Base-by-base conservation (phyloP, 2,113 vertebrate genomes). In the Delphinapterus leucas region DNA sequence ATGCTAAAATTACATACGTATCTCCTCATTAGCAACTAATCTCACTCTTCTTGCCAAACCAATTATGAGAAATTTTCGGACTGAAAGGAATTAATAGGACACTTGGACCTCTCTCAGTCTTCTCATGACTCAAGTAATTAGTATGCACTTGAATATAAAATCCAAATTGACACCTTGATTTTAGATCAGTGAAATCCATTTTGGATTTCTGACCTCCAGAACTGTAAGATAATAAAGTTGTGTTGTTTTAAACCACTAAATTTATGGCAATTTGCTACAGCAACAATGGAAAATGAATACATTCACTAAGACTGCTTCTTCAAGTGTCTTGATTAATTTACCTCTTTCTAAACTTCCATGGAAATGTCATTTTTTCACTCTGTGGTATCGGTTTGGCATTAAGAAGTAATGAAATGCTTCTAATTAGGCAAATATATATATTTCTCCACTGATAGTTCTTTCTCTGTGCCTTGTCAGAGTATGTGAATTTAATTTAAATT, bases 1-100 rank as follows among this genome's bases (percentile, higher is more conserved):
- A 98, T 89, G 84, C 96, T 98, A 98, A 98, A 98, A 98, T 98
- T 98, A 82, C 98, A 98, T 55, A 97, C 97, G 98, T 98, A 98
- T 98, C 98, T 98, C 97, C 98, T 98, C 98, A 98, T 99, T 99
- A 99, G 98, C 96, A 98, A 97, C 96, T 98, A 98, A 98, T 99
- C 98, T 98, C 76, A 67, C 93, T 98, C 93, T 96, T 98, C 96
- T 98, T 98, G 98, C 98, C 98, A 98, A 98, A 96, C 96, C 97
- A 98, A 98, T 99, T 99, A 99, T 92, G 97, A 97, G 92, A 96
- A 85, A 81, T 88, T 98, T 98, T 95, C 96, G 98, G 96, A 95
- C 96, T 99, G 89, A 98, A 98, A 98, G 97, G 87, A 98, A 98
- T 98, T 98, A 98, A 98, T 97, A 98, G 98, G 96, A 98, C 82